Percentiles rank a stretch among this genome's conserved stretches.
Evolutionary conservation across 1,140 invertebrate species (phyloP).

Genomic region (Pectinophora gossypiella): DNA sequence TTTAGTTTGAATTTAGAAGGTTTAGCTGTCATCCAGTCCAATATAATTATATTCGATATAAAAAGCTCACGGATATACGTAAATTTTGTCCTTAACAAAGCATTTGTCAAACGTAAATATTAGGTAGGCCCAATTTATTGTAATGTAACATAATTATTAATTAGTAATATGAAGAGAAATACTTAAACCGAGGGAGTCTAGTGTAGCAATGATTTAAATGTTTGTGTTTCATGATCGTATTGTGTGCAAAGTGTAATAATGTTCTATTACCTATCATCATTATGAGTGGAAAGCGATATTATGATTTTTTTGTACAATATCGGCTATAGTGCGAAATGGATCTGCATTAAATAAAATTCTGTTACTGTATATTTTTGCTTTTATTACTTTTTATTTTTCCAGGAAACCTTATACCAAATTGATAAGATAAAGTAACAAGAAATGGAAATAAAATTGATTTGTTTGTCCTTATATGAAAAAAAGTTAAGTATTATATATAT

Average conservation of each 20-base stretch:
- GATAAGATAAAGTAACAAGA: too few species aligned
- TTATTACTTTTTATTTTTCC: constrained; percentile 25
- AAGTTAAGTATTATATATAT: too few species aligned
- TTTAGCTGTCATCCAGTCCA: too few species aligned
- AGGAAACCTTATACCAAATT: too few species aligned
- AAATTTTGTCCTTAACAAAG: constrained; percentile 59
- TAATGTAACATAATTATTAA: constrained; percentile 69
- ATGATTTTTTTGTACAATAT: constrained; percentile 74
- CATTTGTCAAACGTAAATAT: constrained; percentile 67
- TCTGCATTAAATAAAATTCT: constrained; percentile 74
- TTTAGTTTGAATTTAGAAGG: background rate
- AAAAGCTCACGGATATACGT: constrained; percentile 67
- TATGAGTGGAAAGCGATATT: constrained; percentile 57
- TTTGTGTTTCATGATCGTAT: constrained; percentile 70
- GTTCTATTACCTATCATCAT: constrained; percentile 53
- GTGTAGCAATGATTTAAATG: constrained; percentile 63
- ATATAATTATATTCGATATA: constrained; percentile 27
- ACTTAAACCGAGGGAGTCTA: constrained; percentile 66
- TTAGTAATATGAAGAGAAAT: constrained; percentile 61
- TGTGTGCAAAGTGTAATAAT: constrained; percentile 64
- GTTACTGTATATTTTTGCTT: constrained; percentile 53
- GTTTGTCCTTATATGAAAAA: too few species aligned
- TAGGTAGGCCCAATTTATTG: constrained; percentile 70
- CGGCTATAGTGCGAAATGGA: constrained; percentile 67
- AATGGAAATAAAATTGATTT: too few species aligned